phyloP scores from a whole-genome alignment of 1,140 invertebrate species.

The Zaprionus davidi region DNA sequence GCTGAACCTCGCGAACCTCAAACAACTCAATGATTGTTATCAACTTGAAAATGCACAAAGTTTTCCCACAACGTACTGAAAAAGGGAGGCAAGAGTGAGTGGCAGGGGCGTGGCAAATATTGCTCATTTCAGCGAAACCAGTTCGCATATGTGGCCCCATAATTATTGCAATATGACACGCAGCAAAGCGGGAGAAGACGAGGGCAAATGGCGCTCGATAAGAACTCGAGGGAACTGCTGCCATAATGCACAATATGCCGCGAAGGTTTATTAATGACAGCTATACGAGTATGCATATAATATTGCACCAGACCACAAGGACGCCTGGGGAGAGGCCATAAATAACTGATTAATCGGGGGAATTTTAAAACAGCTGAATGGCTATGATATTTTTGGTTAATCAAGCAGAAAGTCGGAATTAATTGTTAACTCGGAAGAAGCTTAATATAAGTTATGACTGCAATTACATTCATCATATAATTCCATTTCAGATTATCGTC shows the following conservation, averaged over 20 bases:
- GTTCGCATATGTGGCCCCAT: slow-evolving; percentile 66
- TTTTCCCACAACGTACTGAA: slow-evolving; percentile 34
- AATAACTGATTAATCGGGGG: slow-evolving; percentile 52
- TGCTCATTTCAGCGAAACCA: slow-evolving; percentile 56
- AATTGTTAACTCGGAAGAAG: background rate
- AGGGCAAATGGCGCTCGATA: slow-evolving; percentile 60
- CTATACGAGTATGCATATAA: slow-evolving; percentile 4
- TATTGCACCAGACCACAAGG: background rate
- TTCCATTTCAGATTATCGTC: background rate
- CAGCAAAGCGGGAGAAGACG: slow-evolving; percentile 27
- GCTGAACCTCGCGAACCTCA: background rate
- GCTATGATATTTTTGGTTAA: slow-evolving; percentile 2
- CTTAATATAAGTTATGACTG: background rate
- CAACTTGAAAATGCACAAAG: slow-evolving; percentile 78
- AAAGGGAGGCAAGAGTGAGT: background rate
- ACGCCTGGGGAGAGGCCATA: slow-evolving; percentile 10
- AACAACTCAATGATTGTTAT: slow-evolving; percentile 70
- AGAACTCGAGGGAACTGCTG: slow-evolving; percentile 44
- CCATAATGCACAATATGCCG: slow-evolving; percentile 56
- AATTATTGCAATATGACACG: slow-evolving; percentile 79
- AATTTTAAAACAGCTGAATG: slow-evolving; percentile 32
- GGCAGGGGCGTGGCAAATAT: slow-evolving; percentile 20
- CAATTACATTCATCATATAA: background rate
- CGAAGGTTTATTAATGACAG: slow-evolving; percentile 48
- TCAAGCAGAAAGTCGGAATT: background rate